Conservation (phyloP, 2,797 vertebrate genomes). For the Adrianichthys oophorus region DNA sequence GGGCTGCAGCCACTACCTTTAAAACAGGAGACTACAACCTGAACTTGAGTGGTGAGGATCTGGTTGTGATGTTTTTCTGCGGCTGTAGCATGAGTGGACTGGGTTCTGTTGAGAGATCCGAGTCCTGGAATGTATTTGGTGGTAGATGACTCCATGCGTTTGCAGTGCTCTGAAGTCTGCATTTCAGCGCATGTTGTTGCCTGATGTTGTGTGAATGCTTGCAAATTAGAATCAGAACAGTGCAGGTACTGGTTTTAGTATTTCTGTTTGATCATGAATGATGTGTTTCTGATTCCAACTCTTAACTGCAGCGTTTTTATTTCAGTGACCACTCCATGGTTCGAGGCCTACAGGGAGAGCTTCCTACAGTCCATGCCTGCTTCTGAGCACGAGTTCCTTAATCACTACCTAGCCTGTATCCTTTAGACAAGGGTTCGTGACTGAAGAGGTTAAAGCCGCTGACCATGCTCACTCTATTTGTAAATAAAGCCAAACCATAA, state of each 20-base stretch:
- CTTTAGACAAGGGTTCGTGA: slow-evolving; percentile 63
- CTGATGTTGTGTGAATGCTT: no score
- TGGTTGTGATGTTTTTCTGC: no score
- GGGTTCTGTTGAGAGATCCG: background rate
- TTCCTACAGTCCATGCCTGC: slow-evolving; percentile 95
- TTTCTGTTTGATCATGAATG: background rate
- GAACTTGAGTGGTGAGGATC: slow-evolving; percentile 89
- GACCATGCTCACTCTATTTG: no score
- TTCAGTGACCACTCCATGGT: slow-evolving; percentile 96
- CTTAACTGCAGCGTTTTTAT: slow-evolving; percentile 37
- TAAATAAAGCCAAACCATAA: no score
- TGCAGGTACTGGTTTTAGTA: no score
- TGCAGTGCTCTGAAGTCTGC: no score
- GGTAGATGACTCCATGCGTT: no score
- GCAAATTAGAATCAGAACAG: no score
- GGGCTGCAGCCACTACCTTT: slow-evolving; percentile 84
- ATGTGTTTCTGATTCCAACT: background rate
- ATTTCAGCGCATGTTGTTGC: no score
- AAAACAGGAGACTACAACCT: slow-evolving; percentile 94
- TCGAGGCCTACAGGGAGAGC: slow-evolving; percentile 94
- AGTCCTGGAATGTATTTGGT: no score
- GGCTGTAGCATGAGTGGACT: background rate
- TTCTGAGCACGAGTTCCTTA: slow-evolving; percentile 96
- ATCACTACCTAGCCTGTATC: slow-evolving; percentile 99
- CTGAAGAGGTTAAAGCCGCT: no score